These are phyloP conservation scores for Helicolenus hilgendorfi DNA, from an alignment of 2,797 vertebrate genomes.

Conservation along the genomic window DNA sequence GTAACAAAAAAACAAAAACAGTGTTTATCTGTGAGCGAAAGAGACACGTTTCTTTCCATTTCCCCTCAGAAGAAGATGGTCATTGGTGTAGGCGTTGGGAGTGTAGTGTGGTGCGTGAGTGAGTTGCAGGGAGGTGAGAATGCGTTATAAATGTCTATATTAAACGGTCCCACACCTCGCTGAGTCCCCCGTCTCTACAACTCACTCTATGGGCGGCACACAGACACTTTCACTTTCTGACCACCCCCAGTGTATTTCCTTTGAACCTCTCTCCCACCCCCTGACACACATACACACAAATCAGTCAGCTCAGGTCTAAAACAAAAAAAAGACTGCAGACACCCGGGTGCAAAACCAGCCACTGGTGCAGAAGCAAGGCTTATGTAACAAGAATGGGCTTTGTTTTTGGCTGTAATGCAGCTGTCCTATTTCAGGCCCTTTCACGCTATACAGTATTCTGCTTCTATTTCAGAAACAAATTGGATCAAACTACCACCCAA, in stretches of 20 bases:
- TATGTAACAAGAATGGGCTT: constrained; percentile 59
- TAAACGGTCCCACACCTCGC: constrained; percentile 61
- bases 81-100: constrained; percentile 33
- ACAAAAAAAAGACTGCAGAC: constrained; percentile 12
- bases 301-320: constrained; percentile 14
- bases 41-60: constrained; percentile 11
- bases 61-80: constrained; percentile 22
- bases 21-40: neutral
- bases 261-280: constrained; percentile 9
- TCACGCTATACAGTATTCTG: neutral
- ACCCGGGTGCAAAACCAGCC: constrained; percentile 36
- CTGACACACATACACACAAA: neutral
- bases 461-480: neutral
- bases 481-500: neutral
- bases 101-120: constrained; percentile 28
- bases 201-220: constrained; percentile 10
- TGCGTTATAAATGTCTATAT: constrained; percentile 50
- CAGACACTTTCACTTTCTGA: constrained; percentile 49
- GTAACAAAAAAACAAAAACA: neutral
- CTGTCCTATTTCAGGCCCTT: constrained; percentile 29
- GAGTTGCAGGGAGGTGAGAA: constrained; percentile 48
- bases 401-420: constrained; percentile 29
- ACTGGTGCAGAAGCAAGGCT: constrained; percentile 57
- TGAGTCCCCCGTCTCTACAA: constrained; percentile 44
- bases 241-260: constrained; percentile 33